Conservation (phyloP, 2,113 vertebrate genomes). For the Neolamprologus variostigma region DNA sequence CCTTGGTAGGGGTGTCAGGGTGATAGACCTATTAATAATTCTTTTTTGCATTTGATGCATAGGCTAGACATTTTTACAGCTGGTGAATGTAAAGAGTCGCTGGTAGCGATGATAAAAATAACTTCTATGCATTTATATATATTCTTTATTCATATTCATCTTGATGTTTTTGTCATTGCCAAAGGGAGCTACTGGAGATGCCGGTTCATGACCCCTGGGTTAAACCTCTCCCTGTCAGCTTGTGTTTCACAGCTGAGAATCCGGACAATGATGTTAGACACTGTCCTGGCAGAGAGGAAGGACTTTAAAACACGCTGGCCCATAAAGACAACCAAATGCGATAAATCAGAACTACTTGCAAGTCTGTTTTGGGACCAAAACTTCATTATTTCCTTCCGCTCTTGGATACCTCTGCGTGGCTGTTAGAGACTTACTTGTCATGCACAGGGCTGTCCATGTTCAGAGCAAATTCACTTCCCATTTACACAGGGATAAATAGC, state of each 20-base stretch:
- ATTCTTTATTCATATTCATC: not conserved
- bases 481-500: conserved; percentile 31
- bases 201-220: not conserved
- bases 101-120: not conserved
- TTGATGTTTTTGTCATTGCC: not conserved
- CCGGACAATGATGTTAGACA: not conserved
- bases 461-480: not conserved
- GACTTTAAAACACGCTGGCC: conserved; percentile 11
- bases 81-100: not conserved
- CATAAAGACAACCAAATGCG: not conserved
- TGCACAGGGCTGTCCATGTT: conserved; percentile 16
- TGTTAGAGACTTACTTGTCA: conserved; percentile 12
- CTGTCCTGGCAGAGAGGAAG: not conserved
- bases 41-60: not conserved
- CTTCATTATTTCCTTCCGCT: not conserved
- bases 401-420: not conserved
- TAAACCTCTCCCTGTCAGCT: conserved; percentile 13
- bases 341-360: conserved; percentile 4
- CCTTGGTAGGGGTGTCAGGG: not conserved
- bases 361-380: not conserved
- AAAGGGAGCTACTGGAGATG: not conserved
- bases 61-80: not conserved
- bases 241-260: conserved; percentile 25
- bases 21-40: not conserved
- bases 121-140: not conserved